These are phyloP conservation scores for Laothoe populi DNA, from an alignment of 2,888 invertebrate genomes.

Conservation along the genomic window DNA sequence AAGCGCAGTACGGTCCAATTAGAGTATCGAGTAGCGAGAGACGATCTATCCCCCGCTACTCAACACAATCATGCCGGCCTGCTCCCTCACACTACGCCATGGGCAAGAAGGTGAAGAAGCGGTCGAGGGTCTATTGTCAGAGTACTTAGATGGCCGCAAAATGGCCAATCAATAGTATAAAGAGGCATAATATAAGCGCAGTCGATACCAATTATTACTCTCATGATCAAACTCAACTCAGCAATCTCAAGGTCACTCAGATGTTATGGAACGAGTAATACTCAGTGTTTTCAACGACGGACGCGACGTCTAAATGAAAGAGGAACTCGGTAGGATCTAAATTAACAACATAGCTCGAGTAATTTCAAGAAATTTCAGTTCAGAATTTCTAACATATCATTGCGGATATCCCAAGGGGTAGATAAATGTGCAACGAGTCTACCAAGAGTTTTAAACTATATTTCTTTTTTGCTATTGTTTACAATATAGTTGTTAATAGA, in stretches of 20 bases:
- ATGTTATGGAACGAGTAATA: neutral
- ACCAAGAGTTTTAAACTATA: too few relatives aligned
- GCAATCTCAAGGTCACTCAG: neutral
- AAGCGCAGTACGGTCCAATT: too few relatives aligned
- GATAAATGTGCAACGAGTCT: too few relatives aligned
- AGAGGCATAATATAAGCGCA: neutral
- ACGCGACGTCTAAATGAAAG: neutral
- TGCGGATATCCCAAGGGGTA: neutral
- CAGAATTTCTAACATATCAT: neutral
- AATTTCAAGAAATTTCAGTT: neutral
- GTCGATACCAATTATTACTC: neutral
- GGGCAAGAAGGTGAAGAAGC: too few relatives aligned
- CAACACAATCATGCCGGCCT: too few relatives aligned
- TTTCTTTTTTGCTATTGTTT: too few relatives aligned
- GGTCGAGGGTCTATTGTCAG: too few relatives aligned
- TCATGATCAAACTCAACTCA: constrained; percentile 1
- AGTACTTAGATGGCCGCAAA: too few relatives aligned
- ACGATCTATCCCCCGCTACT: too few relatives aligned
- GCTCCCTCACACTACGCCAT: too few relatives aligned
- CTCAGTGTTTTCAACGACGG: neutral
- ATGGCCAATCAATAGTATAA: neutral
- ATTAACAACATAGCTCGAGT: neutral
- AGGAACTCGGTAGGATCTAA: neutral
- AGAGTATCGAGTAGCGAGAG: too few relatives aligned
- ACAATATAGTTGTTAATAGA: too few relatives aligned